Evolutionary conservation across 2,888 invertebrate genomes (phyloP), one percentile per base, ranked within the genome.

Genomic region (Zelleria hepariella): DNA sequence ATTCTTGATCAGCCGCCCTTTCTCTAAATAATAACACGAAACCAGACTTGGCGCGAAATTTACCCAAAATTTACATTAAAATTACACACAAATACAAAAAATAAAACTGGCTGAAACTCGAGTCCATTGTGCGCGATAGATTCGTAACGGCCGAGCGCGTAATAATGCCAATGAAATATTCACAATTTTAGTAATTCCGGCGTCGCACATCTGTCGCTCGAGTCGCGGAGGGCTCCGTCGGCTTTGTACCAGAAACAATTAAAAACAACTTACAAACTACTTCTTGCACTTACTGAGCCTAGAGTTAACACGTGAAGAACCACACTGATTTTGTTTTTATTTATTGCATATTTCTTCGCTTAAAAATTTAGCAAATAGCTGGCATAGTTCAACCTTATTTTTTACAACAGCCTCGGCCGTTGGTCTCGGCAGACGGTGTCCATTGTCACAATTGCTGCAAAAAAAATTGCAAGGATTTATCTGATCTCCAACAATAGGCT

Each of bases 71-170:
- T 81, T 79, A 85, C 83, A 86, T 87, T 72, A 81, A 86, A 86
- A 86, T 85, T 80, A 74, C 79, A 79, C 74, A 77, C 78, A 80
- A 80, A 79, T 68, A 79, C 67, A 81, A 80, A 84, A 62, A 60
- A n/a, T n/a, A 78, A 84, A 85, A 80, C 77, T 75, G 76, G 76
- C 75, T 81, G 80, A 82, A 86, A 80, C 76, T 80, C 76, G 73
- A 72, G 74, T 80, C 80, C 75, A 85, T 87, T 88, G 88, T 86
- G 74, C n/a, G 67, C 79, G 80, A 82, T 82, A 83, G 87, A 88
- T 88, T 88, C 81, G 88, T 87, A 88, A 88, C 88, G 88, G 87
- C 81, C 88, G 80, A 88, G 74, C 75, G 81, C 74, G 77, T 74
- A 77, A 80, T 87, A 85, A 86, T 85, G 78, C 75, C 80, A 82